Base-by-base conservation (phyloP, 2,113 vertebrate genomes). In the Ariopsis seemanni region DNA sequence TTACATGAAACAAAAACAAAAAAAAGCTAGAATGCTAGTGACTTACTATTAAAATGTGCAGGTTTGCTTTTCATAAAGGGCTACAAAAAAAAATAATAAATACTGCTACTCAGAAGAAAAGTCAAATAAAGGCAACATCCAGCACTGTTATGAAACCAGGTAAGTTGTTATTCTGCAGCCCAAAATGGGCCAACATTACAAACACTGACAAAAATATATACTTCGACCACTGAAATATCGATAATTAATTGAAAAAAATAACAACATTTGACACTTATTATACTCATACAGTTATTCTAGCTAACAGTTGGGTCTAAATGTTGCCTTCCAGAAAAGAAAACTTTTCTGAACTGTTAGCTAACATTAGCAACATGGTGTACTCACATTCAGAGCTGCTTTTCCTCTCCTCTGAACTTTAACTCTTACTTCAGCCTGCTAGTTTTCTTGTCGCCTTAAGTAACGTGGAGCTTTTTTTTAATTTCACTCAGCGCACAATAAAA, bases 361-460 rank as follows among this genome's bases (percentile, higher is more conserved):
- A 67, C 9, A 77, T 25, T 81, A 53, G 62, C 85, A 18, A 25
- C n/a, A 30, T 67, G 62, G 15, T 65, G 15, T 10, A 80, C 75
- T 86, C 11, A 86, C 85, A 5, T 74, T 75, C 9, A 48, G 34
- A 60, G 34, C 84, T 75, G 84, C 17, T 77, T 63, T 48, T 75
- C 50, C 72, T 25, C n/a, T 86, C 63, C 18, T 63, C n/a, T 22
- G 11, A 57, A 57, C 62, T 15, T 48, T 5, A 14, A 50, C 79
- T 90, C 7, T 2, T 2, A 57, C 55, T 14, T 90, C 50, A 83
- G 65, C 53, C 60, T 27, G 84, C 48, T 63, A 4, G 1, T 77
- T 79, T 55, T 22, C 63, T 72, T 48, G 34, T 87, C 17, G 85
- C 48, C 80, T 63, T 77, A 18, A 57, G 18, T 55, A 77, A 55